A percentile compares a stretch with the other conserved stretches of the same genome.
Conservation (phyloP, 2,113 vertebrate genomes). For the Hylia prasina region DNA sequence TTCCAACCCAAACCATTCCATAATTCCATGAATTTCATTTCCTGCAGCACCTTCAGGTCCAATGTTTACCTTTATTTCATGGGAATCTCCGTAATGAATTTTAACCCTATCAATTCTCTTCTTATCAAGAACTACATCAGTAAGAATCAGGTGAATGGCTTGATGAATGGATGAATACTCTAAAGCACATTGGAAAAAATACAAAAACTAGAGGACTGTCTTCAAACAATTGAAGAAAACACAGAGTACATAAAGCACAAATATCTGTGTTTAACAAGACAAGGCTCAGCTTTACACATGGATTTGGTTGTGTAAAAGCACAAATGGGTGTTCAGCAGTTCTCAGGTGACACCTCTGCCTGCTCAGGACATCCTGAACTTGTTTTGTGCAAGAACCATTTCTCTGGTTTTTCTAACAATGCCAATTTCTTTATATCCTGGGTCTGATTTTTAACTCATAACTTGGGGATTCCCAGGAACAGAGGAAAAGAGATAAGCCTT, state of each 20-base stretch:
- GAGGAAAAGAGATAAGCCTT: not conserved
- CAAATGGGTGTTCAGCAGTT: not conserved
- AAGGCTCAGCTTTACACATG: not conserved
- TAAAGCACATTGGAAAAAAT: not conserved
- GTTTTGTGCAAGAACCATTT: not conserved
- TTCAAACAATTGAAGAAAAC: not conserved
- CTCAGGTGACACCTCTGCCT: not conserved
- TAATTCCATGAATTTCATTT: not conserved
- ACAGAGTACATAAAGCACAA: not conserved
- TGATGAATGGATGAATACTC: not conserved
- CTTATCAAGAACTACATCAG: not conserved
- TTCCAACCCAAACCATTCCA: not conserved
- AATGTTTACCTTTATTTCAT: not conserved
- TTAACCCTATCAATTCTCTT: not conserved
- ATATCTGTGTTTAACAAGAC: not conserved
- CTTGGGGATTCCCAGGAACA: not conserved
- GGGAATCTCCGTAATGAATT: not conserved
- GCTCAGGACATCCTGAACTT: not conserved
- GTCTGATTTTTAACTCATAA: not conserved
- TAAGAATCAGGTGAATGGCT: not conserved
- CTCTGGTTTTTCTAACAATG: not conserved
- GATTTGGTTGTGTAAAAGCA: not conserved
- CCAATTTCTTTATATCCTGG: not conserved
- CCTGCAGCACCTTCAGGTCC: not conserved
- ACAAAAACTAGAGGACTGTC: not conserved